phyloP scores from a whole-genome alignment of 2,113 vertebrate genomes.

The Ursus arctos region DNA sequence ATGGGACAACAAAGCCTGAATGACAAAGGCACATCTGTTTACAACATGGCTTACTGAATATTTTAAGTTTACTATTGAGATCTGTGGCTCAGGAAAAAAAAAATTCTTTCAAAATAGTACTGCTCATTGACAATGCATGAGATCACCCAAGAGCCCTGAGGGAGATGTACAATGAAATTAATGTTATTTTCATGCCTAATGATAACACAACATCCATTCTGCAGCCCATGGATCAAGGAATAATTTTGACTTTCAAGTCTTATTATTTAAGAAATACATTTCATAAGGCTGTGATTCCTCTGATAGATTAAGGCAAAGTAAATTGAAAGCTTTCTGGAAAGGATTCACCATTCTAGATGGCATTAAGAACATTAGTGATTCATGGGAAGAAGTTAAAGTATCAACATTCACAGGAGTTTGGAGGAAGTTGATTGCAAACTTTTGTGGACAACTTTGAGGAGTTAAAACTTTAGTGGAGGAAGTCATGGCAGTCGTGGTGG shows the following conservation, averaged over 20 bases:
- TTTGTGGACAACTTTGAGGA: background rate
- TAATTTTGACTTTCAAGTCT: background rate
- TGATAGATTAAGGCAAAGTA: background rate
- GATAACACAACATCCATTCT: background rate
- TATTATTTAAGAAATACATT: background rate
- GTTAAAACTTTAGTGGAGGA: background rate
- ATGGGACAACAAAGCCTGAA: background rate
- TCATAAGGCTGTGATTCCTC: background rate
- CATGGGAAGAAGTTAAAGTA: background rate
- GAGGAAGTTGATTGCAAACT: background rate
- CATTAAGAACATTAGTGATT: background rate
- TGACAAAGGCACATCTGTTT: background rate
- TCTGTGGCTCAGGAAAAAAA: background rate
- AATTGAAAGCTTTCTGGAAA: background rate
- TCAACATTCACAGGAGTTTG: background rate
- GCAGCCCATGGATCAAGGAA: background rate
- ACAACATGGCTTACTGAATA: background rate
- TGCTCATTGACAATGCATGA: background rate
- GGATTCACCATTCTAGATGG: background rate
- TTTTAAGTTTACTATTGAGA: background rate
- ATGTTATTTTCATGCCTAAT: background rate
- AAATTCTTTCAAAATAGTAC: background rate
- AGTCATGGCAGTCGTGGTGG: background rate
- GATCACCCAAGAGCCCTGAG: background rate
- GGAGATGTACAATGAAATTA: background rate